These are phyloP conservation scores for Rotaria magnacalcarata DNA, from an alignment of 2,888 invertebrate species.

Conservation along the genomic window DNA sequence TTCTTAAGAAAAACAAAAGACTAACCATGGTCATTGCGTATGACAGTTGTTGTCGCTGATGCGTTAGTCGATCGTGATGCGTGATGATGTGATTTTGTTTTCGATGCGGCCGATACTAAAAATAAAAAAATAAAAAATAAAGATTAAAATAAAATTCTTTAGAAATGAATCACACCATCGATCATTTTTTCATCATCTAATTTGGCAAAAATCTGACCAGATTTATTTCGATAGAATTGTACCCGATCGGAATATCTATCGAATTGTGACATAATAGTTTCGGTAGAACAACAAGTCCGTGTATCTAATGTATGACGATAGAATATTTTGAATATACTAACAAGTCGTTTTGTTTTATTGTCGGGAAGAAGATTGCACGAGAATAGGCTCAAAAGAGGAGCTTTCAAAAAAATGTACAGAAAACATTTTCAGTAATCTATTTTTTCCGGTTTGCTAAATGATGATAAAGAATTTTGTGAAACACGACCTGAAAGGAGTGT, in stretches of 20 bases:
- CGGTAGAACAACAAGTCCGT: too few species aligned
- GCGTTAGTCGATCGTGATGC: not conserved
- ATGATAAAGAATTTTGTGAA: too few species aligned
- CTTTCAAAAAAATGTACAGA: too few species aligned
- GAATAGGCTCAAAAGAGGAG: too few species aligned
- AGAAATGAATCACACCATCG: not conserved
- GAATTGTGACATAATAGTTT: not conserved
- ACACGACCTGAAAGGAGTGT: too few species aligned
- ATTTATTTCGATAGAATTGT: not conserved
- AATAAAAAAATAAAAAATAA: not conserved
- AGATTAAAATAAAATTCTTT: not conserved
- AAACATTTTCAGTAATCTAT: too few species aligned
- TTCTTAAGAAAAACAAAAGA: not conserved
- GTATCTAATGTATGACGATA: too few species aligned
- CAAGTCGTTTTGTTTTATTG: too few species aligned
- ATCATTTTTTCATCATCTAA: not conserved
- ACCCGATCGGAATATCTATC: not conserved
- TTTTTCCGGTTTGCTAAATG: too few species aligned
- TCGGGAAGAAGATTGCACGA: too few species aligned
- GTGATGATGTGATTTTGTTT: not conserved
- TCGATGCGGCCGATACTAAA: not conserved
- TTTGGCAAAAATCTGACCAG: not conserved
- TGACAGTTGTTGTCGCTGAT: not conserved
- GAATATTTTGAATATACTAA: too few species aligned
- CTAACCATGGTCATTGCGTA: not conserved